Conservation (phyloP, 2,797 vertebrate species). For the Enteromius argenteus region DNA sequence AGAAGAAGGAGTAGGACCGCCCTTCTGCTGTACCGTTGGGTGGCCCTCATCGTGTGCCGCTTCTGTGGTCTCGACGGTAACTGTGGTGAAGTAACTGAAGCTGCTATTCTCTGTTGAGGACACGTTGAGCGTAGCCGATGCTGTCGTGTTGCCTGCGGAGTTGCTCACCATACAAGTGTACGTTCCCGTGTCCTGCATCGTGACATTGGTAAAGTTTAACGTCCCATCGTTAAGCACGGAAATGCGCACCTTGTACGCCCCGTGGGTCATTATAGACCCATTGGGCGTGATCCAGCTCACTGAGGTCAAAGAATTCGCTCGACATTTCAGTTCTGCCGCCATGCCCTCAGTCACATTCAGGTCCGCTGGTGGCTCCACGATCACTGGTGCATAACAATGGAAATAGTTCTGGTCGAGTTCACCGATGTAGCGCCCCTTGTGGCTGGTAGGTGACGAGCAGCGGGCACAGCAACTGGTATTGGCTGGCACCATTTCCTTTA, state of each 20-base stretch:
- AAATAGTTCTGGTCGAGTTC: slow-evolving; percentile 99
- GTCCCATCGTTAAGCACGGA: slow-evolving; percentile 98
- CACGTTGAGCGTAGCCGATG: slow-evolving; percentile 96
- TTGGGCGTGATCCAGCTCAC: slow-evolving; percentile 99
- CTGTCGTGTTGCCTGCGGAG: slow-evolving; percentile 97
- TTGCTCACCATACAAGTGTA: slow-evolving; percentile 99
- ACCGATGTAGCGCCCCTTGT: slow-evolving; percentile 97
- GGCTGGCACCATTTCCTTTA: slow-evolving; percentile 98
- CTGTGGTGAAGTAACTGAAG: slow-evolving; percentile 98
- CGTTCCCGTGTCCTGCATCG: slow-evolving; percentile 95
- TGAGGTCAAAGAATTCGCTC: slow-evolving; percentile 94
- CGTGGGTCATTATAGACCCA: slow-evolving; percentile 98
- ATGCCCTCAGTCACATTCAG: slow-evolving; percentile 99
- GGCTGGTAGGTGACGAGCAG: slow-evolving; percentile 89
- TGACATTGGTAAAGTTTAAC: slow-evolving; percentile 98
- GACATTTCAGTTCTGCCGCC: slow-evolving; percentile 95
- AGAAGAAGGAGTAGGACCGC: slow-evolving; percentile 89
- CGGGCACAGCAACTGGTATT: slow-evolving; percentile 98
- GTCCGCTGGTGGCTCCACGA: slow-evolving; percentile 96
- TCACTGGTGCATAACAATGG: slow-evolving; percentile 98
- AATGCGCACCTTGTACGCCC: slow-evolving; percentile 96
- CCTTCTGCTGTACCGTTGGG: slow-evolving; percentile 87
- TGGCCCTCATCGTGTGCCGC: slow-evolving; percentile 92
- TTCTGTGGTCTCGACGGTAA: slow-evolving; percentile 98
- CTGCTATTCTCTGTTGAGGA: slow-evolving; percentile 92